Percentiles rank a stretch among this genome's conserved stretches.
Evolutionary conservation across 1,140 invertebrate species (phyloP).

Genomic region (Meloidogyne floridensis): DNA sequence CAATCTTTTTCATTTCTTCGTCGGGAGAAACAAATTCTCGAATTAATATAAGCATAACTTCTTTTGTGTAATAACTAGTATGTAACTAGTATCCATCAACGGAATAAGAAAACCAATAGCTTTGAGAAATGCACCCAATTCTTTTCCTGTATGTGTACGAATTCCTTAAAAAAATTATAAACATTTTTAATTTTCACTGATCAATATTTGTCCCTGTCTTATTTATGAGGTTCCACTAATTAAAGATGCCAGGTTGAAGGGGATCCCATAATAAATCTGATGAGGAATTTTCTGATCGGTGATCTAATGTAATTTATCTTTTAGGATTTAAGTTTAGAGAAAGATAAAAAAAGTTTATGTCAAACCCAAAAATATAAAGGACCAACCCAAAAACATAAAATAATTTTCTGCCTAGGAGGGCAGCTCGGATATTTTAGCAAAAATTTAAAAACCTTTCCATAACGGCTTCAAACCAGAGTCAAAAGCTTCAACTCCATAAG

Average conservation of each 20-base stretch:
- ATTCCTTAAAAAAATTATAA: slow-evolving; percentile 72
- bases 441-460: slow-evolving; percentile 77
- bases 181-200: neutral
- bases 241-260: no score
- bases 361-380: no score
- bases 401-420: no score
- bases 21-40: slow-evolving; percentile 99
- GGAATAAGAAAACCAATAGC: slow-evolving; percentile 99
- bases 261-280: no score
- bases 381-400: no score
- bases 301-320: no score
- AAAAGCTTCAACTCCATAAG: slow-evolving; percentile 99
- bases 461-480: slow-evolving; percentile 97
- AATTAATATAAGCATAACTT: slow-evolving; percentile 99
- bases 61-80: slow-evolving; percentile 97
- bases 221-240: no score
- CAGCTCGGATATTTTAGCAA: no score
- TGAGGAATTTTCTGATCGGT: no score
- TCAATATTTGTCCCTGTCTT: no score
- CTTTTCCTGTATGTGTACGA: slow-evolving; percentile 93
- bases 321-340: no score
- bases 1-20: slow-evolving; percentile 99
- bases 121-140: slow-evolving; percentile 96
- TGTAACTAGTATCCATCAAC: slow-evolving; percentile 99
- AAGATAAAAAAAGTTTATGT: no score